A percentile compares a stretch with the other conserved stretches of the same genome.
phyloP scores from a whole-genome alignment of 2,797 vertebrate genomes.

The Hydrophis major region DNA sequence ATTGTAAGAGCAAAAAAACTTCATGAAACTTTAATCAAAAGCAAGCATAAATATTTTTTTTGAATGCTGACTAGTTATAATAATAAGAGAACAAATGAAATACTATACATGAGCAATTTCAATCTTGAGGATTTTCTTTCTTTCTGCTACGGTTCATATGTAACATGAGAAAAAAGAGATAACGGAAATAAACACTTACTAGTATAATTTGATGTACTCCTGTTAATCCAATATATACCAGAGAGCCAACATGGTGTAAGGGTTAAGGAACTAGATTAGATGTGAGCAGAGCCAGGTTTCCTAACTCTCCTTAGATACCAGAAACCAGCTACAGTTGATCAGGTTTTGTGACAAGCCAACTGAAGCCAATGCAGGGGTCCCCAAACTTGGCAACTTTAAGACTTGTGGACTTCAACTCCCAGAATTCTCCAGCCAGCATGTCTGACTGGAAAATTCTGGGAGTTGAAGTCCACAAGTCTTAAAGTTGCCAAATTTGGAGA shows the following conservation, averaged over 20 bases:
- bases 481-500: too few species aligned
- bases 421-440: too few species aligned
- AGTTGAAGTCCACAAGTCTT: too few species aligned
- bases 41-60: not conserved
- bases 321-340: not conserved
- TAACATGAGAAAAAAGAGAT: not conserved
- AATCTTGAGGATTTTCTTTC: not conserved
- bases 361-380: not conserved
- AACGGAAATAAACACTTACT: not conserved
- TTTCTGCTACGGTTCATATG: not conserved
- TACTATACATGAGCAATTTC: not conserved
- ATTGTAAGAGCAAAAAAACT: not conserved
- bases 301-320: not conserved
- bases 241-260: not conserved
- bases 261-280: not conserved
- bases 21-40: not conserved
- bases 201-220: not conserved
- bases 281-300: not conserved
- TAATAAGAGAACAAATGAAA: not conserved
- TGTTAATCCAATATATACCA: not conserved
- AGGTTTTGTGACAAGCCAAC: not conserved
- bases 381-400: too few species aligned
- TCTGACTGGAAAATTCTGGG: too few species aligned
- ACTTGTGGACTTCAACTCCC: too few species aligned
- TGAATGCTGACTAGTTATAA: not conserved